These are phyloP conservation scores for Phrynocephalus guinanensis DNA, from an alignment of 2,797 vertebrate species.

Conservation along the genomic window DNA sequence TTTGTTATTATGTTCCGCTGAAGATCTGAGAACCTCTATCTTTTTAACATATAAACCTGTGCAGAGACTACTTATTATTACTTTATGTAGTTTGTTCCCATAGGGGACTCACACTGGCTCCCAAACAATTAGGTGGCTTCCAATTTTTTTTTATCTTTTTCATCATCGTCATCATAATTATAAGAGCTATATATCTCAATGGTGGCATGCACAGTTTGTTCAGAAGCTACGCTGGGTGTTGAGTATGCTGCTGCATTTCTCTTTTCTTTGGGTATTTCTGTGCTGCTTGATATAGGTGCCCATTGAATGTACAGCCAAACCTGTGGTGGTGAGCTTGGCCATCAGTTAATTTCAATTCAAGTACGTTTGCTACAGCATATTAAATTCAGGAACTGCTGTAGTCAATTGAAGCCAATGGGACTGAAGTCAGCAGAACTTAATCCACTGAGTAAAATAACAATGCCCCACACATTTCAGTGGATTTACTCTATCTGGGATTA, in stretches of 20 bases:
- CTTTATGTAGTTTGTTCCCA: conserved; percentile 11
- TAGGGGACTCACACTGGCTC: background rate
- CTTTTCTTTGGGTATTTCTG: conserved; percentile 25
- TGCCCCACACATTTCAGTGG: too few species aligned
- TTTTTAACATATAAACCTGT: conserved; percentile 12
- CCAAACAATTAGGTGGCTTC: too few species aligned
- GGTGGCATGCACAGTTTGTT: background rate
- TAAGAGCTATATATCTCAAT: background rate
- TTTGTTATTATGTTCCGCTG: background rate
- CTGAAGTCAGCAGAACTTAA: too few species aligned
- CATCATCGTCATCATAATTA: too few species aligned
- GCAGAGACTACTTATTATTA: background rate
- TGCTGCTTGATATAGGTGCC: background rate
- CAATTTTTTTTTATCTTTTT: too few species aligned
- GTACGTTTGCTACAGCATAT: background rate
- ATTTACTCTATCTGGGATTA: too few species aligned
- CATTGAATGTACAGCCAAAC: background rate
- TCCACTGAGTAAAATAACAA: too few species aligned
- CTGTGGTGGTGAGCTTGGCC: too few species aligned
- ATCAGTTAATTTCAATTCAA: background rate
- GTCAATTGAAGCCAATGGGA: too few species aligned
- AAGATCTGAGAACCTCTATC: conserved; percentile 25
- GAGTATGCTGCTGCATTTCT: background rate
- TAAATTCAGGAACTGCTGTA: too few species aligned
- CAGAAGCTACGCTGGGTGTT: background rate